Evolutionary conservation across 2,888 invertebrate species (phyloP).

Genomic region (Dorcus parallelipipedus): DNA sequence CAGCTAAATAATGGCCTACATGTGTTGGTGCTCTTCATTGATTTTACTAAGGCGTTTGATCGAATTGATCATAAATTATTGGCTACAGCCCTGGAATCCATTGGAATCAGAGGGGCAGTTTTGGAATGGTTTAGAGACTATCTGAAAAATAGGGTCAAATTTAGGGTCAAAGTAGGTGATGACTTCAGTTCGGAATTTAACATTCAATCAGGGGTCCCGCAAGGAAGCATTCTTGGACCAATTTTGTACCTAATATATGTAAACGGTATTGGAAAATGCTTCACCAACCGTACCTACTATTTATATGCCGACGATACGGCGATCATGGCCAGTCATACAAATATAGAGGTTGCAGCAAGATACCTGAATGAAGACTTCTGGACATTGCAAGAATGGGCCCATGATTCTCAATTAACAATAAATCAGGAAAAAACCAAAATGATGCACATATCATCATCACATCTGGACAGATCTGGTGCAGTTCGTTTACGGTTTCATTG

Average conservation of each 20-base stretch:
- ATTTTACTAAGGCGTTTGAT: not conserved
- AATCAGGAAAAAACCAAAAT: not conserved
- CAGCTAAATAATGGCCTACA: too few relatives aligned
- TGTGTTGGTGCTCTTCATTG: not conserved
- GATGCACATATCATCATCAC: not conserved
- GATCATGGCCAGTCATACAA: not conserved
- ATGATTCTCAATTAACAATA: not conserved
- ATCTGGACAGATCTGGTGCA: not conserved
- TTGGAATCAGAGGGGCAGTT: too few relatives aligned
- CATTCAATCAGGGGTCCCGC: too few relatives aligned
- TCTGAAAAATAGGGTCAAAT: too few relatives aligned
- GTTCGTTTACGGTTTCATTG: too few relatives aligned
- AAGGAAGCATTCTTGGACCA: too few relatives aligned
- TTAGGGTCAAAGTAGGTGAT: too few relatives aligned
- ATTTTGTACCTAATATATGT: too few relatives aligned
- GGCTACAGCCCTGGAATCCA: too few relatives aligned
- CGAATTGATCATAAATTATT: too few relatives aligned
- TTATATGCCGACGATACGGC: not conserved
- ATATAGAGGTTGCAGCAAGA: not conserved
- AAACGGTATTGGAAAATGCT: not conserved
- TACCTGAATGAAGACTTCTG: not conserved
- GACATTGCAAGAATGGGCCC: not conserved
- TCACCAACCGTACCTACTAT: not conserved
- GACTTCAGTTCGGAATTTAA: too few relatives aligned
- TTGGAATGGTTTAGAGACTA: too few relatives aligned